A percentile compares a stretch with the other conserved stretches of the same genome.
phyloP scores from a whole-genome alignment of 2,113 vertebrate genomes.

The Microtus ochrogaster region DNA sequence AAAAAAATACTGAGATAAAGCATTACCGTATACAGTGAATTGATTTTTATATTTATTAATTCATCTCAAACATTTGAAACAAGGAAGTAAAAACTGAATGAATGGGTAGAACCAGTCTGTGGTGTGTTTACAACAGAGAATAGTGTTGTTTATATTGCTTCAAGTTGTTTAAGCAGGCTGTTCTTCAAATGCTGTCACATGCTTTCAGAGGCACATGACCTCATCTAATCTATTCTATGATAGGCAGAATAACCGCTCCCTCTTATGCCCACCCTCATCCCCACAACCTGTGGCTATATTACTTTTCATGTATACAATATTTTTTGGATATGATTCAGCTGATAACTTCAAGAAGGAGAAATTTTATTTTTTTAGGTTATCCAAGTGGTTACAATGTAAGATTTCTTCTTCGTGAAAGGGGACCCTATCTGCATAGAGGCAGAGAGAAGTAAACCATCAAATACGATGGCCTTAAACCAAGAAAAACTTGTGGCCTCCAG shows the following conservation, averaged over 20 bases:
- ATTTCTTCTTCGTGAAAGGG: not conserved
- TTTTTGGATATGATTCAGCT: not conserved
- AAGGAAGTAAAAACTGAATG: constrained; percentile 5
- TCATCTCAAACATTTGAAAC: constrained; percentile 32
- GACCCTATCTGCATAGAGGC: not conserved
- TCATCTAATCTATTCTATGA: not conserved
- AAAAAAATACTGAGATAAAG: not conserved
- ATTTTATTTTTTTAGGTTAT: not conserved
- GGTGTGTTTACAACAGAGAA: not conserved
- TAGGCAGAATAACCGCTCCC: not conserved
- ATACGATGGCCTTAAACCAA: not conserved
- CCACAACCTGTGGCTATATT: not conserved
- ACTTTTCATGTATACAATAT: not conserved
- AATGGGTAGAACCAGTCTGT: not conserved
- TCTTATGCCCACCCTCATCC: not conserved
- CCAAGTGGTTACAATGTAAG: not conserved
- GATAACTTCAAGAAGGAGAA: not conserved
- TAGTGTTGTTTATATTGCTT: not conserved
- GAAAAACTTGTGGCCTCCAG: not conserved
- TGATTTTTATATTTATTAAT: not conserved
- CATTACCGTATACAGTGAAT: not conserved
- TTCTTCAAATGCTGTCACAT: not conserved
- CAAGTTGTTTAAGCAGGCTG: not conserved
- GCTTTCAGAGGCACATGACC: not conserved
- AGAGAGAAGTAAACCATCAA: not conserved